Evolutionary conservation across 2,888 invertebrate species (phyloP), one percentile per base, ranked within the genome.

Genomic region (Synergus umbraculus): DNA sequence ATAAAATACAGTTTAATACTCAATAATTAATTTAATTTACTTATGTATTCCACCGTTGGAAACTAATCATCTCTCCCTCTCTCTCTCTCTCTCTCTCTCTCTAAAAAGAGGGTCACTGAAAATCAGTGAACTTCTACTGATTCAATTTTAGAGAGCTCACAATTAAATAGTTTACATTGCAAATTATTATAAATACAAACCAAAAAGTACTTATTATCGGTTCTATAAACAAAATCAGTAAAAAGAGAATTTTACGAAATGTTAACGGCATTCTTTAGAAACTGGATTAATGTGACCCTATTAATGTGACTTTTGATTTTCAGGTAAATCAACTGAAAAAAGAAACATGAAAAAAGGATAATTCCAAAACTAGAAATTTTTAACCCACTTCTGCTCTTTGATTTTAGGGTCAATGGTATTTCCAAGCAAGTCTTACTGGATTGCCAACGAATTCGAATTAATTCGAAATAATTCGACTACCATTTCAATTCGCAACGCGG

Each of bases 401-500:
- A 8, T 41, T 65, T 65, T 41, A 46, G 44, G 44, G 4, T 67
- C 9, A 22, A 2, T n/a, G 22, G 46, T n/a, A 46, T 67, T 67
- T 67, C 44, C 13, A 18, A 22, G 4, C 13, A 67, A 46, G 22
- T 46, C 67, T 22, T 67, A 67, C 44, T 22, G 13, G 67, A 67
- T 67, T 18, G 4, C 44, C 37, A 29, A 29, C 29, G 29, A 29
- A 29, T 29, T 29, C 29, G 29, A 29, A 29, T 29, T 29, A 29
- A 29, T 29, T 29, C 29, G 29, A 3, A 29, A 29, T 29, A 3
- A 29, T 29, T 29, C 3, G 29, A 29, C 3, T 29, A 29, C 29
- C 3, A 29, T 29, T 29, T 3, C 3, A 29, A 43, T 60, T 44
- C 69, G 44, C 41, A 76, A 80, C 44, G 76, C 76, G 79, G 69